phyloP scores from a whole-genome alignment of 2,797 vertebrate genomes.

The Brachyrhaphis roseni region DNA sequence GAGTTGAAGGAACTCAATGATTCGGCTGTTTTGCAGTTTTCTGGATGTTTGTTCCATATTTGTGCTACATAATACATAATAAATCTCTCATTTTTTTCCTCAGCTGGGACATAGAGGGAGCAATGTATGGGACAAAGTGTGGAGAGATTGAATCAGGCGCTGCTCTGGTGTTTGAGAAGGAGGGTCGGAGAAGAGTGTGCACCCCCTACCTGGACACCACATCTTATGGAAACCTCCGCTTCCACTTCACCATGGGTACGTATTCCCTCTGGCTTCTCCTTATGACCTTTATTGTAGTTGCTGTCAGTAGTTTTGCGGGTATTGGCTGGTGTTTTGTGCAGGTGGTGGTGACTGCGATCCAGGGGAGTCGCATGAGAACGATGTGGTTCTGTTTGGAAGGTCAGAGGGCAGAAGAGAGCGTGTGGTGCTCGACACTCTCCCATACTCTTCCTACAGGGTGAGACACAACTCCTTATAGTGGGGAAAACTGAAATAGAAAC shows the following conservation, averaged over 20 bases:
- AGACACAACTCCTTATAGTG: slow-evolving; percentile 24
- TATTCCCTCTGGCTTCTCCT: slow-evolving; percentile 3
- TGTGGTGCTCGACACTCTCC: slow-evolving; percentile 87
- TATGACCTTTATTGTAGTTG: no score
- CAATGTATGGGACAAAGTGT: slow-evolving; percentile 88
- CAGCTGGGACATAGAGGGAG: slow-evolving; percentile 94
- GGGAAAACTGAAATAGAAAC: neutral
- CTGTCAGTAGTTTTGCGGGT: neutral
- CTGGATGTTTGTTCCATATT: no score
- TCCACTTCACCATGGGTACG: slow-evolving; percentile 92
- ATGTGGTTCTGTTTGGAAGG: slow-evolving; percentile 89
- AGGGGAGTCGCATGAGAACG: slow-evolving; percentile 91
- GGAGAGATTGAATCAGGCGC: slow-evolving; percentile 93
- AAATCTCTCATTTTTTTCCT: slow-evolving; percentile 8
- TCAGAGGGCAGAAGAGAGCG: slow-evolving; percentile 89
- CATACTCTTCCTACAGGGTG: slow-evolving; percentile 94
- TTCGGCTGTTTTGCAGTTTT: no score
- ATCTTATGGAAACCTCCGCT: slow-evolving; percentile 92
- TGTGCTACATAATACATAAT: no score
- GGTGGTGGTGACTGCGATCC: slow-evolving; percentile 90
- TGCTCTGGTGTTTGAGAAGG: slow-evolving; percentile 89
- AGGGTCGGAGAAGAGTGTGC: slow-evolving; percentile 90
- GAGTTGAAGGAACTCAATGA: no score
- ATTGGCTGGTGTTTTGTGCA: slow-evolving; percentile 58
- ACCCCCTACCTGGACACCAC: slow-evolving; percentile 95